Evolutionary conservation across 2,888 invertebrate genomes (phyloP).

Genomic region (Apotomis capreana): DNA sequence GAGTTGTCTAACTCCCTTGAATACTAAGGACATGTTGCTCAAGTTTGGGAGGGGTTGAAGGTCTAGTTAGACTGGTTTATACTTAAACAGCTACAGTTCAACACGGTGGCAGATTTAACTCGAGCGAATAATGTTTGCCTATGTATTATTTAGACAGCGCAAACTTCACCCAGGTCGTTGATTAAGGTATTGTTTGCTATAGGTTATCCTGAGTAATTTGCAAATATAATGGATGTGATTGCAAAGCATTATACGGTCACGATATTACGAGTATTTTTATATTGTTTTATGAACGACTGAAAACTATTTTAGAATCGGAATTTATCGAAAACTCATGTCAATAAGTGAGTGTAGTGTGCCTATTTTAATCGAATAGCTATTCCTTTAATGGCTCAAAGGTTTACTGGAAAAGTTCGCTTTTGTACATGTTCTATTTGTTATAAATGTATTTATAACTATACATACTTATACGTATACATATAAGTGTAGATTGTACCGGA

Average conservation of each 20-base stretch:
- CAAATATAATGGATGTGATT: not conserved
- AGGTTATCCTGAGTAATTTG: conserved; percentile 6
- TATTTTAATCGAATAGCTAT: too few species aligned
- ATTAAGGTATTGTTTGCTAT: conserved; percentile 59
- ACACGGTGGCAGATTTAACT: conserved; percentile 62
- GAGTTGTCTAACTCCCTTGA: conserved; percentile 2
- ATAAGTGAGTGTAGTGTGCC: too few species aligned
- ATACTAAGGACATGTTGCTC: conserved; percentile 34
- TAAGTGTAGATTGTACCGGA: too few species aligned
- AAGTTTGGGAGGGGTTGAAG: conserved; percentile 46
- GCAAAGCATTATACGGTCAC: not conserved
- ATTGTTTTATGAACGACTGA: not conserved
- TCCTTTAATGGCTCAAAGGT: too few species aligned
- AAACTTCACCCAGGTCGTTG: conserved; percentile 62
- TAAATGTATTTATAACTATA: too few species aligned
- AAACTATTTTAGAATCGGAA: not conserved
- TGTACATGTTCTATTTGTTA: too few species aligned
- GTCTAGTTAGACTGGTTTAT: conserved; percentile 54
- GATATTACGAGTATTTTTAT: not conserved
- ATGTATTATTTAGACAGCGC: conserved; percentile 66
- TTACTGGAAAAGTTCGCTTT: too few species aligned
- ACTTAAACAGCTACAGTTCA: conserved; percentile 51
- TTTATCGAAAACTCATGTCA: too few species aligned
- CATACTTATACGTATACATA: too few species aligned
- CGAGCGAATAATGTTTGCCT: conserved; percentile 65